phyloP scores from a whole-genome alignment of 2,797 vertebrate species.

The Notolabrus celidotus region DNA sequence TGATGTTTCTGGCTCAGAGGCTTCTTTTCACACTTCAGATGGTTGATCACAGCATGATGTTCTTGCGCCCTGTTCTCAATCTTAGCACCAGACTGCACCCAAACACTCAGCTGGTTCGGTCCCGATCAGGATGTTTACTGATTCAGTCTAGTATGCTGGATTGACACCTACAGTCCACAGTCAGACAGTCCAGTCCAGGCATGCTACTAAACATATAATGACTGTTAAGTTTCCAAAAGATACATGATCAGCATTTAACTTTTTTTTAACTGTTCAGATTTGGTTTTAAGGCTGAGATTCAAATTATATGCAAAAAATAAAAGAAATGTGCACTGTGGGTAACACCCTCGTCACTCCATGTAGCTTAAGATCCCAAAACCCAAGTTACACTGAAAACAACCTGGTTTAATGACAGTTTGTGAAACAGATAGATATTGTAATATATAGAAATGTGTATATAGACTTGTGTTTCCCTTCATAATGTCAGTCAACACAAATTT shows the following conservation, averaged over 20 bases:
- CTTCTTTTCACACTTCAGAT: constrained; percentile 4
- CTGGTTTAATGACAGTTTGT: too few species aligned
- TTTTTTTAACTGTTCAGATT: too few species aligned
- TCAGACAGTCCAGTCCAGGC: background rate
- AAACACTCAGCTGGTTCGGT: too few species aligned
- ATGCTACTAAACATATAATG: background rate
- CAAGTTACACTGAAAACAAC: too few species aligned
- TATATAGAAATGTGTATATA: too few species aligned
- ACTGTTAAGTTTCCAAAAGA: too few species aligned
- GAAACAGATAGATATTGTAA: too few species aligned
- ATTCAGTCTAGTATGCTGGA: background rate
- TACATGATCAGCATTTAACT: background rate
- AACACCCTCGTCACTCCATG: too few species aligned
- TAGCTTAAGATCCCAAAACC: too few species aligned
- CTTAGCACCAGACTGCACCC: background rate
- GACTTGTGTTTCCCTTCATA: too few species aligned
- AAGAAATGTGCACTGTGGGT: too few species aligned
- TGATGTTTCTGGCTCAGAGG: constrained; percentile 4
- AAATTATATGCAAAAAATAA: background rate
- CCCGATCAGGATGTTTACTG: constrained; percentile 5
- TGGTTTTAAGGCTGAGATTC: background rate
- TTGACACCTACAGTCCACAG: background rate
- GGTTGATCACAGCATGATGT: constrained; percentile 13
- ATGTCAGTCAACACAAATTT: too few species aligned
- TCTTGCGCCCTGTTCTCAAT: constrained; percentile 12